A percentile compares a stretch with the other conserved stretches of the same genome.
Evolutionary conservation across 2,888 invertebrate species (phyloP).

Genomic region (Spodoptera picta): DNA sequence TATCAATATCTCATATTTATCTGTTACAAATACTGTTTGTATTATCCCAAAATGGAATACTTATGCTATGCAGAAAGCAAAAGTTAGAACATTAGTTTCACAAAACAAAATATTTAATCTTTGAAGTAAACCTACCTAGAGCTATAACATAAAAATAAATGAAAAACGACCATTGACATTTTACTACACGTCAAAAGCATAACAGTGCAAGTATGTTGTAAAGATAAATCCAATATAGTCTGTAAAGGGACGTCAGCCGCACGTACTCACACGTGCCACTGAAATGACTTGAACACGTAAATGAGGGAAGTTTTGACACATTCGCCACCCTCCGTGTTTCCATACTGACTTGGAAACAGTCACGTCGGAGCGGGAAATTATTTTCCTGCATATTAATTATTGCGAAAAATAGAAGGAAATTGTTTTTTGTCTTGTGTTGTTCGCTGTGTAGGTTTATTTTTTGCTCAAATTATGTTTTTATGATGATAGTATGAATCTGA

Average conservation of each 20-base stretch:
- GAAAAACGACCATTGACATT: too few species aligned
- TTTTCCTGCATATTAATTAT: neutral
- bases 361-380: neutral
- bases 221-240: conserved; percentile 9
- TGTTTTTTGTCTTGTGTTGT: neutral
- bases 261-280: conserved; percentile 20
- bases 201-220: conserved; percentile 10
- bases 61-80: too few species aligned
- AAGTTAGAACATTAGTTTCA: too few species aligned
- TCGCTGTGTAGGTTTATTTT: too few species aligned
- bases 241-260: conserved; percentile 7
- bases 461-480: too few species aligned
- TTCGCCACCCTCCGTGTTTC: conserved; percentile 26
- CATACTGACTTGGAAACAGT: conserved; percentile 16
- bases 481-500: too few species aligned
- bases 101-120: too few species aligned
- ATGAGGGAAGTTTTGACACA: conserved; percentile 51
- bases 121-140: neutral
- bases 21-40: too few species aligned
- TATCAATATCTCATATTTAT: too few species aligned
- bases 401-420: neutral
- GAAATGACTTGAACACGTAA: conserved; percentile 37
- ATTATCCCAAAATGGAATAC: too few species aligned
- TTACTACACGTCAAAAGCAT: conserved; percentile 2
- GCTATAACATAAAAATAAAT: too few species aligned